Evolutionary conservation across 2,797 vertebrate genomes (phyloP).

Genomic region (Arrhamphus sclerolepis): DNA sequence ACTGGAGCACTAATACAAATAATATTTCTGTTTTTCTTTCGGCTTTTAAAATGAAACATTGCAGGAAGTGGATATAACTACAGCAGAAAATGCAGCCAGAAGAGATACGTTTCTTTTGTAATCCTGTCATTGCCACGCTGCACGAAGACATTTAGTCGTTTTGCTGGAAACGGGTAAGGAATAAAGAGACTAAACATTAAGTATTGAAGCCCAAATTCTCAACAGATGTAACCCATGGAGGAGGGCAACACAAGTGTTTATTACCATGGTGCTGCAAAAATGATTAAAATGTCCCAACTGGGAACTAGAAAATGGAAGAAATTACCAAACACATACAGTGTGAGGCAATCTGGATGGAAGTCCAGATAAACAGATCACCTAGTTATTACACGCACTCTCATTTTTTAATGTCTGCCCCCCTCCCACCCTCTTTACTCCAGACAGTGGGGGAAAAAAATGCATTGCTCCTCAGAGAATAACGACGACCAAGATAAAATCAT

Average conservation of each 20-base stretch:
- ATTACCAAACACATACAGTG: slow-evolving; percentile 64
- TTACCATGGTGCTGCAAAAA: slow-evolving; percentile 45
- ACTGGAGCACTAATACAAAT: no score
- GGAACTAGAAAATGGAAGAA: slow-evolving; percentile 66
- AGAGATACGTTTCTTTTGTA: slow-evolving; percentile 17
- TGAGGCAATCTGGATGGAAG: slow-evolving; percentile 56
- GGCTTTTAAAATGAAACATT: no score
- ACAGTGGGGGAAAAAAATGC: slow-evolving; percentile 39
- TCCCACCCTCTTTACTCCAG: slow-evolving; percentile 33
- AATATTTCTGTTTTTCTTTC: no score
- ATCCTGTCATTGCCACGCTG: slow-evolving; percentile 31
- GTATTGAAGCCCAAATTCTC: slow-evolving; percentile 45
- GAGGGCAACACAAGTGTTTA: slow-evolving; percentile 49
- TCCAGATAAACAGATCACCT: slow-evolving; percentile 60
- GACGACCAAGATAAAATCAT: slow-evolving; percentile 71
- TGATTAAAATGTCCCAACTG: slow-evolving; percentile 42
- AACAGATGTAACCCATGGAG: slow-evolving; percentile 34
- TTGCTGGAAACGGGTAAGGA: slow-evolving; percentile 7
- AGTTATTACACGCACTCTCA: slow-evolving; percentile 4
- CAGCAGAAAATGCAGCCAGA: neutral
- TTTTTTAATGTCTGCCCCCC: slow-evolving; percentile 19
- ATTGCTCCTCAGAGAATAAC: slow-evolving; percentile 60
- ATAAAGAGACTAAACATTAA: slow-evolving; percentile 12
- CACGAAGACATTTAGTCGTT: slow-evolving; percentile 24
- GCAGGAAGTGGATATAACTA: no score